Evolutionary conservation across 2,113 vertebrate species (phyloP).

Genomic region (Amia ocellicauda): DNA sequence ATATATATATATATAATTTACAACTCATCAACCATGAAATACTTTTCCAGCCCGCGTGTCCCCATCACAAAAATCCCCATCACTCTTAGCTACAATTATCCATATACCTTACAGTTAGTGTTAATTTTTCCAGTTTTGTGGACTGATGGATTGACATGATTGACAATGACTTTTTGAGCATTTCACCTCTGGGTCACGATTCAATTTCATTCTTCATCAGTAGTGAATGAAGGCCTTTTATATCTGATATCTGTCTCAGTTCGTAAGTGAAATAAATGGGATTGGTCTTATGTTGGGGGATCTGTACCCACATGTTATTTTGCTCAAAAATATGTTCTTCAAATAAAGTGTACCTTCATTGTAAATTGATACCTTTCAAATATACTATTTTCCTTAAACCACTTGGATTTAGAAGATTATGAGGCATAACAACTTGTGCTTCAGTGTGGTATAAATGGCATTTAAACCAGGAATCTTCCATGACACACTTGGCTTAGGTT

Average conservation of each 20-base stretch:
- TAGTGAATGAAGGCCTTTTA: background rate
- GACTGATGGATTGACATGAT: background rate
- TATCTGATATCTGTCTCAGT: background rate
- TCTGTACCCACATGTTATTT: background rate
- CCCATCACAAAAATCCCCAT: too few relatives aligned
- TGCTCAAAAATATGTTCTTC: background rate
- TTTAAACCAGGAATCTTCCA: too few relatives aligned
- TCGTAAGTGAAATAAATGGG: background rate
- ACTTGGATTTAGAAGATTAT: too few relatives aligned
- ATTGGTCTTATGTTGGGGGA: too few relatives aligned
- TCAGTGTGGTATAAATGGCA: too few relatives aligned
- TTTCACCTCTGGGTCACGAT: background rate
- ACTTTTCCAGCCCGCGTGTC: too few relatives aligned
- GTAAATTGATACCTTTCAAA: background rate
- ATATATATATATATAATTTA: too few relatives aligned
- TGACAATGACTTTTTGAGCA: background rate
- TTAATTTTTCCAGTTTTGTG: background rate
- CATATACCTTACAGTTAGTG: background rate
- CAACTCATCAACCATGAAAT: too few relatives aligned
- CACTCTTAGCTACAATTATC: background rate
- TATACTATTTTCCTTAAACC: background rate
- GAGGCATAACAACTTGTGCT: too few relatives aligned
- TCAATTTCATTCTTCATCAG: background rate
- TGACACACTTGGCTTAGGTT: too few relatives aligned
- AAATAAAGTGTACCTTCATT: too few relatives aligned